Base-by-base conservation (phyloP, 2,888 invertebrate species). In the Zygaena filipendulae region DNA sequence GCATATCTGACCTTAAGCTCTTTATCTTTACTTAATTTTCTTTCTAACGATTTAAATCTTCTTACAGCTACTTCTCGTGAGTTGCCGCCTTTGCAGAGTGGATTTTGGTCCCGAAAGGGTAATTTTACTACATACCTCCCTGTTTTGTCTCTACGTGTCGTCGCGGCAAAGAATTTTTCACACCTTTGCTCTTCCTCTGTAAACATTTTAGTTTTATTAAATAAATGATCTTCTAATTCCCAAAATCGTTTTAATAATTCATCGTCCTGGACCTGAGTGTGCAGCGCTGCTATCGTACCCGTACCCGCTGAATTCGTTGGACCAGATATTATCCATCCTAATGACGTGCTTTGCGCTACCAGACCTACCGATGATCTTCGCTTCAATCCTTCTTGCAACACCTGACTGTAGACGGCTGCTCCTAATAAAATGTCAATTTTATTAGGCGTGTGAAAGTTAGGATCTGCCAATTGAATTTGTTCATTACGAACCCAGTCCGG, bases 251-350 rank as follows among this genome's bases (percentile, higher is more conserved):
- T 30, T 4, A 37, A 23, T 3, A 33, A 2, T 2, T 35, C 31
- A 14, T 46, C 30, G 19, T 3, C 29, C 23, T 10, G 13, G 1
- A 35, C 24, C 16, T 4, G 23, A 10, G 21, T 31, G 31, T 42
- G 43, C 16, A 41, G 10, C 11, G 18, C 40, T 4, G 29, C 25
- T 8, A 39, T 8, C 4, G 23, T 27, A 5, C 23, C 11, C 6
- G 3, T 4, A 4, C 9, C 7, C 7, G 16, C 4, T 16, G 16
- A 16, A 16, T 7, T 16, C 7, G 16, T 7, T 7, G 20, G 22
- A 2, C 42, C 50, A 1, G 43, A 46, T 3, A 48, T 5, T 11
- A 48, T 38, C 47, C 48, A 49, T 0, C 45, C 46, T 3, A 48
- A 30, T 1, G 4, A 27, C 1, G 48, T 45, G 4, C 35, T 25